Conservation (phyloP, 2,797 vertebrate species). For the Lophotriccus pileatus region DNA sequence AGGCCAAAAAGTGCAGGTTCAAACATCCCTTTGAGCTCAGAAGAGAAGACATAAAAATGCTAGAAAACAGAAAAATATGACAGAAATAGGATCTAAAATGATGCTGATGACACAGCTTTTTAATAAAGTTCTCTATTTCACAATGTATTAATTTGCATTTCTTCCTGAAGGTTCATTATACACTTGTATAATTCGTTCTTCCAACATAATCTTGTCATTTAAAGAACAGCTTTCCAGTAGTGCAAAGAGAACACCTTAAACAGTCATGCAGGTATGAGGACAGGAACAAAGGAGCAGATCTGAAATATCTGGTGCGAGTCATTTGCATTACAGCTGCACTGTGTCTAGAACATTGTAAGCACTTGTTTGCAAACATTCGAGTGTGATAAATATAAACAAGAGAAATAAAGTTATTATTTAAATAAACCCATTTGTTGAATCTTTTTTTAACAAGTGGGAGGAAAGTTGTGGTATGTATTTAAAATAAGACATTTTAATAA, state of each 20-base stretch:
- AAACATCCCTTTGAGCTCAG: neutral
- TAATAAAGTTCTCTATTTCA: neutral
- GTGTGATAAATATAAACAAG: neutral
- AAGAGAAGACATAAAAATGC: neutral
- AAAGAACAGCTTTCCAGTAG: neutral
- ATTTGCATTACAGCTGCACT: neutral
- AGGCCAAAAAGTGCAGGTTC: neutral
- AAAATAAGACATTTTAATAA: neutral
- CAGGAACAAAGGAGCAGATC: neutral
- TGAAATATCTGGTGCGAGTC: neutral
- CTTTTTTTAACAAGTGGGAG: neutral
- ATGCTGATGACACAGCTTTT: neutral
- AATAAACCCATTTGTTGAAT: neutral
- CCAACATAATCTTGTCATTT: neutral
- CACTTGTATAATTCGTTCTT: neutral
- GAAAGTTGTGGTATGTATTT: neutral
- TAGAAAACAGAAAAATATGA: neutral
- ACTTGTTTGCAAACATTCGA: neutral
- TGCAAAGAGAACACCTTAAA: neutral
- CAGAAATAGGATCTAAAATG: neutral
- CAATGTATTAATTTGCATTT: neutral
- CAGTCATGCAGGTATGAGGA: neutral
- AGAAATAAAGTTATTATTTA: neutral
- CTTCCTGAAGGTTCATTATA: neutral
- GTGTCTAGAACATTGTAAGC: neutral